phyloP scores from a whole-genome alignment of 2,113 vertebrate genomes.

The Lepidiolamprologus cunningtoni region DNA sequence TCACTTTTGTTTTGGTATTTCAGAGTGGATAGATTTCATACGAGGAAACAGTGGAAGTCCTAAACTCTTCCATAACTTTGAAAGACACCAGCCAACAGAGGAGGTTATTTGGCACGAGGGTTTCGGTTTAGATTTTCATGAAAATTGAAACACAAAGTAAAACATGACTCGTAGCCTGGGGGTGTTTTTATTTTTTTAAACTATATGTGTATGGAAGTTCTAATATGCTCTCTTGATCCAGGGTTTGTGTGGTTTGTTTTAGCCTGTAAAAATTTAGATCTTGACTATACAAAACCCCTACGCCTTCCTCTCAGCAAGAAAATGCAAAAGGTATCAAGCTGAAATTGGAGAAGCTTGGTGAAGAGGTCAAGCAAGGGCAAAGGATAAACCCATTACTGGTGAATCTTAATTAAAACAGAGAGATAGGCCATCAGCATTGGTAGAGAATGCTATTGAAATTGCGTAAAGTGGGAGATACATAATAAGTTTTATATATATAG shows the following conservation, averaged over 20 bases:
- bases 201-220: background rate
- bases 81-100: slow-evolving; percentile 39
- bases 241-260: background rate
- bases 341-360: background rate
- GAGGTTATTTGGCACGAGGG: slow-evolving; percentile 27
- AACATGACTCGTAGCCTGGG: background rate
- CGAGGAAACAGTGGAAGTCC: slow-evolving; percentile 50
- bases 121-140: slow-evolving; percentile 57
- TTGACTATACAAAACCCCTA: background rate
- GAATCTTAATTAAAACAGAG: background rate
- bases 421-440: background rate
- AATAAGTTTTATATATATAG: background rate
- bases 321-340: background rate
- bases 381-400: background rate
- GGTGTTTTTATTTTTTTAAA: background rate
- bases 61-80: slow-evolving; percentile 40
- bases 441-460: background rate
- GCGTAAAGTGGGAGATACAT: background rate
- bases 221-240: background rate
- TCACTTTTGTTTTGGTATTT: slow-evolving; percentile 62
- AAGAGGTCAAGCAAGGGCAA: background rate
- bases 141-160: slow-evolving; percentile 55
- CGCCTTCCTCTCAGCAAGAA: background rate
- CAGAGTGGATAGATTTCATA: slow-evolving; percentile 55
- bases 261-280: background rate